These are phyloP conservation scores for Oenanthe melanoleuca DNA, from an alignment of 2,113 vertebrate genomes.

Conservation along the genomic window DNA sequence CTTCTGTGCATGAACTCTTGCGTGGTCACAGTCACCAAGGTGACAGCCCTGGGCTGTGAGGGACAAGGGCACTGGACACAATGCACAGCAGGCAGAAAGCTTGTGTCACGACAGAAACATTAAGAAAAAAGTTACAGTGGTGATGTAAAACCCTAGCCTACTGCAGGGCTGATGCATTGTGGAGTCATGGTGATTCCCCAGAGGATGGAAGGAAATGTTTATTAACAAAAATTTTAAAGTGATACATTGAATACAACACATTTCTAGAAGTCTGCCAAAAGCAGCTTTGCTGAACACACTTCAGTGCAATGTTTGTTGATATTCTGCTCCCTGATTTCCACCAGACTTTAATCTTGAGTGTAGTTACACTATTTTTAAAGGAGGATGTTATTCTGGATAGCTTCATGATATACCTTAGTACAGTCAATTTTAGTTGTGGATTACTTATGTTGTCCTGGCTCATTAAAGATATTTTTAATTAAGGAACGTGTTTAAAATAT, in stretches of 20 bases:
- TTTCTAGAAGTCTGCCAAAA: background rate
- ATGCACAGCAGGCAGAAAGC: background rate
- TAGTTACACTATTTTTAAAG: background rate
- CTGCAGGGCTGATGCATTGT: background rate
- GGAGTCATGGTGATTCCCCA: accelerated
- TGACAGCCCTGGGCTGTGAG: accelerated
- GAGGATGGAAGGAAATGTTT: background rate
- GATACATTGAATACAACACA: background rate
- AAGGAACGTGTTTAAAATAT: background rate
- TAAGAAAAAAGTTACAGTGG: background rate
- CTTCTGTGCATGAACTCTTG: background rate
- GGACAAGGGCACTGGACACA: background rate
- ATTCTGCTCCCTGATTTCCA: background rate
- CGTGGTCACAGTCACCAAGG: background rate
- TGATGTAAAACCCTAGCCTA: background rate
- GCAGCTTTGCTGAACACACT: background rate
- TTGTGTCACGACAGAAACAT: background rate
- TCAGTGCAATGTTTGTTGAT: background rate
- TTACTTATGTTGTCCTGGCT: background rate
- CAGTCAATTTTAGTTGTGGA: background rate
- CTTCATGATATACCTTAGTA: background rate
- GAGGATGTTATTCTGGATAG: background rate
- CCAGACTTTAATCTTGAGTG: background rate
- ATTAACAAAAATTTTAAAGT: background rate
- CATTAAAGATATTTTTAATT: background rate